Evolutionary conservation across 2,113 vertebrate genomes (phyloP).

Genomic region (Ceyx melanurus): DNA sequence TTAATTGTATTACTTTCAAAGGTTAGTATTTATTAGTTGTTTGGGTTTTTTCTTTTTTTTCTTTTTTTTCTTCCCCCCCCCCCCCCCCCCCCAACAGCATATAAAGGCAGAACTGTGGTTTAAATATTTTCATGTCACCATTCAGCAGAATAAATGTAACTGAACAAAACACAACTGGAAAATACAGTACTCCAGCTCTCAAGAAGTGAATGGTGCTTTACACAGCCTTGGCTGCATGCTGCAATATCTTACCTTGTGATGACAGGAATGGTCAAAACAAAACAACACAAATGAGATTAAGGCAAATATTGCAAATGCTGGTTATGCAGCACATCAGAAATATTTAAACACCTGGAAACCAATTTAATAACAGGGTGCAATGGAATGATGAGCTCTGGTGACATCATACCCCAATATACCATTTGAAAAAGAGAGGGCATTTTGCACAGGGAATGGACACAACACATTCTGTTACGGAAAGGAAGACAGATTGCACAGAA

Average conservation of each 20-base stretch:
- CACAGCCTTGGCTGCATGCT: constrained; percentile 14
- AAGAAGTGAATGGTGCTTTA: constrained; percentile 43
- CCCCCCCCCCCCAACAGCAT: neutral
- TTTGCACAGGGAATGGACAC: neutral
- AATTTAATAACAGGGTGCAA: constrained; percentile 18
- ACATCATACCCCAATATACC: neutral
- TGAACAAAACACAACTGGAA: constrained; percentile 26
- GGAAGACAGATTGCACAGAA: constrained; percentile 54
- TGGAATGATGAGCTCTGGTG: constrained; percentile 2
- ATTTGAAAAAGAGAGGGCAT: constrained; percentile 37
- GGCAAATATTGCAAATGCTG: constrained; percentile 56
- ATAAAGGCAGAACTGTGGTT: constrained; percentile 37
- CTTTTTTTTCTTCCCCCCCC: no score
- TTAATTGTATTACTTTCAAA: neutral
- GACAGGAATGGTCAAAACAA: constrained; percentile 35
- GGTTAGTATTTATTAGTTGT: neutral
- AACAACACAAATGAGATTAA: constrained; percentile 26
- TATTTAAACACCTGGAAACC: constrained; percentile 44
- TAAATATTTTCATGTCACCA: constrained; percentile 32
- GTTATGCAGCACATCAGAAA: neutral
- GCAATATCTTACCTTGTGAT: constrained; percentile 58
- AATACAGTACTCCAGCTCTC: constrained; percentile 41
- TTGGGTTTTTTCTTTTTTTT: neutral
- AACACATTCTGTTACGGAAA: neutral
- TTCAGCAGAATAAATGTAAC: constrained; percentile 47